These are phyloP conservation scores for Macrobrachium nipponense DNA, from an alignment of 1,140 invertebrate species.

Conservation along the genomic window DNA sequence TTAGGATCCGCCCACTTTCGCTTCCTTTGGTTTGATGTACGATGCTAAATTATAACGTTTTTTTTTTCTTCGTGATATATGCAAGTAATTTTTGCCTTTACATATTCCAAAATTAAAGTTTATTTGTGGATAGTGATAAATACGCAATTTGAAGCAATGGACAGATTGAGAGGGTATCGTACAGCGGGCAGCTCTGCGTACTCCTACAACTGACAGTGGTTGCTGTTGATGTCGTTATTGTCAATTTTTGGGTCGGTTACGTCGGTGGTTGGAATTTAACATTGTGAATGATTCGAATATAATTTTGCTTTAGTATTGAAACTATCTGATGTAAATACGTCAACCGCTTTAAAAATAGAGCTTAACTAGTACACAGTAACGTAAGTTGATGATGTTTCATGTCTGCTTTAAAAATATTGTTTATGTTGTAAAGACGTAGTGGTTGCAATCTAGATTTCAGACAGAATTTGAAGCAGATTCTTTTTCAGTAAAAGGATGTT, in stretches of 20 bases:
- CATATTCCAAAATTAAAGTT: conserved; percentile 8
- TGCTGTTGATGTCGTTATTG: conserved; percentile 53
- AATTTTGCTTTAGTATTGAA: no score
- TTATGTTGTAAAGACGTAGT: no score
- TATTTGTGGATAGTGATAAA: not conserved
- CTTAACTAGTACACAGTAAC: no score
- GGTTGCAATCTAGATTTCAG: no score
- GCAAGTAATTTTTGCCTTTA: conserved; percentile 4
- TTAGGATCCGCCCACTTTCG: conserved; percentile 11
- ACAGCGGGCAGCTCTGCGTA: conserved; percentile 6
- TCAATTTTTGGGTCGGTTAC: conserved; percentile 26
- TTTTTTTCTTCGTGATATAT: conserved; percentile 24
- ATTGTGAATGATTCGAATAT: not conserved
- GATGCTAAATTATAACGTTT: conserved; percentile 19
- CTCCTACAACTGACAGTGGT: conserved; percentile 23
- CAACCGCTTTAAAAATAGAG: no score
- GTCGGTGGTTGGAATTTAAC: not conserved
- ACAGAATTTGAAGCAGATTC: no score
- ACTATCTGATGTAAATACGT: no score
- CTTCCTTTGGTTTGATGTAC: conserved; percentile 32
- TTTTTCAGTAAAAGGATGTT: no score
- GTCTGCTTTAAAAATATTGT: no score
- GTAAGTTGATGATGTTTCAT: no score
- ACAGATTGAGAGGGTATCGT: conserved; percentile 2
- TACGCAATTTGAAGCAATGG: not conserved